Percentiles rank a stretch among this genome's conserved stretches.
phyloP scores from a whole-genome alignment of 2,888 invertebrate species.

The Apamea monoglypha region DNA sequence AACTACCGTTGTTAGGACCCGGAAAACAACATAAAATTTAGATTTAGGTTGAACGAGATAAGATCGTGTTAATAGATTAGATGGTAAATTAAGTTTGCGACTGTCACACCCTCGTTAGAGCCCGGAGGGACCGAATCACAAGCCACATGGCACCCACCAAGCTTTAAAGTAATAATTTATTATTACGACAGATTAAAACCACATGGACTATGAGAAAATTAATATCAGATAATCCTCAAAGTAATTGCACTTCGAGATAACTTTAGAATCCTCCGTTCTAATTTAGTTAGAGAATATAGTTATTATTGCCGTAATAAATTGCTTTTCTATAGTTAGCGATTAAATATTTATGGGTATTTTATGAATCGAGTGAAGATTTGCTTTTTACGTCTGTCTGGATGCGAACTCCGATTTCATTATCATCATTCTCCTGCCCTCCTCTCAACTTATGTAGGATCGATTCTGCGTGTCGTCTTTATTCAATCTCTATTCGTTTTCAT shows the following conservation, averaged over 20 bases:
- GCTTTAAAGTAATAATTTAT: constrained; percentile 78
- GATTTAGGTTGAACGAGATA: constrained; percentile 72
- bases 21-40: constrained; percentile 62
- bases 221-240: constrained; percentile 73
- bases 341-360: constrained; percentile 26
- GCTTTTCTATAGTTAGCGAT: constrained; percentile 30
- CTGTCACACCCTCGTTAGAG: constrained; percentile 81
- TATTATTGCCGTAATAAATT: constrained; percentile 45
- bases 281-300: constrained; percentile 43
- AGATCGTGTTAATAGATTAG: constrained; percentile 79
- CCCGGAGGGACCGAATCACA: constrained; percentile 68
- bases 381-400: background rate
- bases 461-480: too few species aligned
- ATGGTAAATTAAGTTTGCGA: constrained; percentile 79
- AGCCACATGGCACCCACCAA: constrained; percentile 72
- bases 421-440: background rate
- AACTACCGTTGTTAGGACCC: constrained; percentile 9
- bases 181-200: constrained; percentile 71
- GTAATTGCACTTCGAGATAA: constrained; percentile 66
- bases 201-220: constrained; percentile 73
- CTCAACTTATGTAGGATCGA: background rate
- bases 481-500: background rate
- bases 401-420: background rate
- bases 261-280: constrained; percentile 48
- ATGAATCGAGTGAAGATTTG: constrained; percentile 2